Evolutionary conservation across 2,888 invertebrate species (phyloP), one percentile per base, ranked within the genome.

Genomic region (Archips xylosteana): DNA sequence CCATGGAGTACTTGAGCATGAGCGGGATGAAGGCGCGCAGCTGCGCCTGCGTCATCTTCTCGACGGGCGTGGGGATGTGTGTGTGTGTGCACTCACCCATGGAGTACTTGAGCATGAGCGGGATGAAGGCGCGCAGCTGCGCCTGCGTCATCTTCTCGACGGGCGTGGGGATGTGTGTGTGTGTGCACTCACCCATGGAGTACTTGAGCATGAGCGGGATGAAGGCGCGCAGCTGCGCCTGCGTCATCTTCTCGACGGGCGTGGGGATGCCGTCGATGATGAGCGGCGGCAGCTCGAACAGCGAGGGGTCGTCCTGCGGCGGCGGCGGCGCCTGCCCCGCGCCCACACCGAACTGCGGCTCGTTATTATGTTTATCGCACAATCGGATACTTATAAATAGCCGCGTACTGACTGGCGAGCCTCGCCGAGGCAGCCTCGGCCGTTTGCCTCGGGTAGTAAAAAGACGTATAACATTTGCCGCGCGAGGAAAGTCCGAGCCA

Each of bases 81-180:
- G 15, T 51, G n/a, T 15, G n/a, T 12, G 6, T 36, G 0, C n/a
- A 75, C 90, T 91, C 83, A 85, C 98, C 98, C 80, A 99, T 99
- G 5, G 99, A 99, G 92, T 99, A 99, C 94, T 99, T 99, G 85
- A 99, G 95, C 99, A 99, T 99, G 82, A 99, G 96, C 77, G 99
- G 99, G 83, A 99, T 99, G 92, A 99, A 99, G 75, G 99, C 99
- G 83, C 99, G 94, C 75, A 99, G 95, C 92, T 99, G 99, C 70
- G 99, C 99, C 95, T 99, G 99, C 59, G 99, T 99, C 99, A 99
- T 99, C 95, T 99, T 99, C 94, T 99, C 99, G 0, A 99, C 99
- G 15, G 99, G 99, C 75, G 99, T 99, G 77, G 99, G 99, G 89
- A 13, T 47, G 47, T 47, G 13, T 49, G 15, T 54, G 15, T 9